phyloP scores from a whole-genome alignment of 2,888 invertebrate genomes.

The Cantharis lateralis region DNA sequence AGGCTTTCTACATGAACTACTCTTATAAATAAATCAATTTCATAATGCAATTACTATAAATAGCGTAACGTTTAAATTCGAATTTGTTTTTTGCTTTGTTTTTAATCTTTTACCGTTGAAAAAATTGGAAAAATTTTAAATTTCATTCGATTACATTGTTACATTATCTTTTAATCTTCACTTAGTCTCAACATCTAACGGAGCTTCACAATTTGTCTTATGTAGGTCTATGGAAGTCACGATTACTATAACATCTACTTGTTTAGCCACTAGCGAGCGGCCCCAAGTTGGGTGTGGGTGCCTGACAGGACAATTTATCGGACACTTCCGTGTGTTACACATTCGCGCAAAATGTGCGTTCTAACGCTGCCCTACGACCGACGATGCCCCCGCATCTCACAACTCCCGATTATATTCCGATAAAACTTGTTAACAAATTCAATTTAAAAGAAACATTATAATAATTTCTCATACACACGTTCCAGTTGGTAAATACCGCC shows the following conservation, averaged over 20 bases:
- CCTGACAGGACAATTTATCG: slow-evolving; percentile 49
- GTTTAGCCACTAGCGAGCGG: slow-evolving; percentile 38
- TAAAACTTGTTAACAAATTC: slow-evolving; percentile 29
- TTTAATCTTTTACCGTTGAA: background rate
- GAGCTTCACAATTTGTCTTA: slow-evolving; percentile 46
- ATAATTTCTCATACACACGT: slow-evolving; percentile 33
- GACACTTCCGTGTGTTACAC: slow-evolving; percentile 50
- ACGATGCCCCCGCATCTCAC: slow-evolving; percentile 19
- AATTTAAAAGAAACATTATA: slow-evolving; percentile 28
- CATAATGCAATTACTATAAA: background rate
- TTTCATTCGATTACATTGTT: slow-evolving; percentile 7
- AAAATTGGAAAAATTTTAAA: background rate
- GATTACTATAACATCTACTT: slow-evolving; percentile 39
- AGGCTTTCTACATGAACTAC: background rate
- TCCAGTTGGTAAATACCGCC: slow-evolving; percentile 26
- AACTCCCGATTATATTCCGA: slow-evolving; percentile 27
- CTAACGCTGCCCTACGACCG: slow-evolving; percentile 13
- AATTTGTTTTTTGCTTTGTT: background rate
- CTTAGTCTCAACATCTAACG: slow-evolving; percentile 46
- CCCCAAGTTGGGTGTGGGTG: slow-evolving; percentile 48
- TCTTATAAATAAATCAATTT: background rate
- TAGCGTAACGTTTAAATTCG: background rate
- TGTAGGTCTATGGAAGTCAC: slow-evolving; percentile 49
- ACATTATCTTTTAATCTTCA: slow-evolving; percentile 45
- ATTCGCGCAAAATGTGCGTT: slow-evolving; percentile 28